Conservation (phyloP, 64 coral and sea anemone genomes). For the Anthopleura sola region DNA sequence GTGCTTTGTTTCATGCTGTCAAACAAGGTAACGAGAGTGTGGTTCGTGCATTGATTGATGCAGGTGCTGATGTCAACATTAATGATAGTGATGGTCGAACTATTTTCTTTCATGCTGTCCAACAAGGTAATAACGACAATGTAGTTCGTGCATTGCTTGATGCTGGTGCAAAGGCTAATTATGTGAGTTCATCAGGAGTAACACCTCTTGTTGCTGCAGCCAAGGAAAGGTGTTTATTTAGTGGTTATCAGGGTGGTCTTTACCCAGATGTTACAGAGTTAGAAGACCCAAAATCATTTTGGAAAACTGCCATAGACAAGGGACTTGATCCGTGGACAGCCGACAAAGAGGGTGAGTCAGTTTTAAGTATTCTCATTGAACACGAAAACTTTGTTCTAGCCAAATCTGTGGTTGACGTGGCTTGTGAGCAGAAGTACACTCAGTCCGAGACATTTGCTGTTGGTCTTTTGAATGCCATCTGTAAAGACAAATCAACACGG, state of each 20-base stretch:
- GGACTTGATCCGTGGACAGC: slow-evolving; percentile 4
- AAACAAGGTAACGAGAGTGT: too few relatives aligned
- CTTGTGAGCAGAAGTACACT: background rate
- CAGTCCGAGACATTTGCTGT: background rate
- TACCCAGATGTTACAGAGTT: background rate
- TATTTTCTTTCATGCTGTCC: too few relatives aligned
- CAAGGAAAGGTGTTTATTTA: background rate
- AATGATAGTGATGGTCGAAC: too few relatives aligned
- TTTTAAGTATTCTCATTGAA: too few relatives aligned
- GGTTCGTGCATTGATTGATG: too few relatives aligned
- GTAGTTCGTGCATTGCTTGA: too few relatives aligned
- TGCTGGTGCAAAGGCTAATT: background rate
- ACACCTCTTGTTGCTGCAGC: background rate
- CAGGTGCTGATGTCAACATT: too few relatives aligned
- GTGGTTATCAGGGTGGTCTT: background rate
- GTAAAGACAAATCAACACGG: background rate
- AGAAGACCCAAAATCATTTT: background rate
- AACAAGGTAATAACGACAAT: too few relatives aligned
- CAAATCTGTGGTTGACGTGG: too few relatives aligned
- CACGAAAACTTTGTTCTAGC: too few relatives aligned
- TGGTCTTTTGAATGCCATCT: background rate
- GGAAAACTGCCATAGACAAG: background rate
- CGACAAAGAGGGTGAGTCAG: background rate
- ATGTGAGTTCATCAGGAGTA: background rate
- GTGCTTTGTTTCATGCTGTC: too few relatives aligned